A percentile compares a stretch with the other conserved stretches of the same genome.
These are phyloP conservation scores for Amazona vittata DNA, from an alignment of 2,113 vertebrate genomes.

Conservation along the genomic window DNA sequence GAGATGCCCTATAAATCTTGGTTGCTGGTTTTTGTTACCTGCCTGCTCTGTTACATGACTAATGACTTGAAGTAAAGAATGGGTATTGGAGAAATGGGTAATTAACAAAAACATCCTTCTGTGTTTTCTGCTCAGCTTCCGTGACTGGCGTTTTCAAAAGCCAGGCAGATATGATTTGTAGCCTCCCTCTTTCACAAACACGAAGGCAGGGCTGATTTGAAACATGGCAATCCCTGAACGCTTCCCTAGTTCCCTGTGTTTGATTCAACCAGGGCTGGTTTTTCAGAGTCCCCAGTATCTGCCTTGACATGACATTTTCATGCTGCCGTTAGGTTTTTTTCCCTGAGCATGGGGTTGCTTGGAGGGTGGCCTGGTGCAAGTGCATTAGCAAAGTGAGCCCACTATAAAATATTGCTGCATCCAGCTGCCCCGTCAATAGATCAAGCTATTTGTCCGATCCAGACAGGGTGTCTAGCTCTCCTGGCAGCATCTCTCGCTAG, in stretches of 20 bases:
- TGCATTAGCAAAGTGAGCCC: conserved; percentile 66
- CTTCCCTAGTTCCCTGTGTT: neutral
- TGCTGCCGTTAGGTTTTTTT: neutral
- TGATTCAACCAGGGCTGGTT: neutral
- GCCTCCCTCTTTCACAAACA: neutral
- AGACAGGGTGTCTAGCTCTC: conserved; percentile 82
- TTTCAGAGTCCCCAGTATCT: neutral
- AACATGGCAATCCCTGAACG: neutral
- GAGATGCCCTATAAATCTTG: conserved; percentile 43
- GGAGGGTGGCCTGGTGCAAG: conserved; percentile 50
- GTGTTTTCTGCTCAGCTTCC: conserved; percentile 62
- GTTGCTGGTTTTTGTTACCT: conserved; percentile 29
- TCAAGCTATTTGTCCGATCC: conserved; percentile 69
- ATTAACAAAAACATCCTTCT: conserved; percentile 66
- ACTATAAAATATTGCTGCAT: conserved; percentile 51
- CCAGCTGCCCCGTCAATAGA: conserved; percentile 63
- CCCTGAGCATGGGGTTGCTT: neutral
- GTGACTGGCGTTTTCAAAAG: conserved; percentile 33
- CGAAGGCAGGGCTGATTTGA: neutral
- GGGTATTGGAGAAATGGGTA: neutral
- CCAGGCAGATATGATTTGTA: conserved; percentile 30
- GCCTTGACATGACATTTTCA: conserved; percentile 21
- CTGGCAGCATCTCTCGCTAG: conserved; percentile 64
- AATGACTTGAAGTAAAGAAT: conserved; percentile 62
- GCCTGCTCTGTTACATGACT: conserved; percentile 31